These are phyloP conservation scores for Ischnura elegans DNA, from an alignment of 2,888 invertebrate genomes.

Conservation along the genomic window DNA sequence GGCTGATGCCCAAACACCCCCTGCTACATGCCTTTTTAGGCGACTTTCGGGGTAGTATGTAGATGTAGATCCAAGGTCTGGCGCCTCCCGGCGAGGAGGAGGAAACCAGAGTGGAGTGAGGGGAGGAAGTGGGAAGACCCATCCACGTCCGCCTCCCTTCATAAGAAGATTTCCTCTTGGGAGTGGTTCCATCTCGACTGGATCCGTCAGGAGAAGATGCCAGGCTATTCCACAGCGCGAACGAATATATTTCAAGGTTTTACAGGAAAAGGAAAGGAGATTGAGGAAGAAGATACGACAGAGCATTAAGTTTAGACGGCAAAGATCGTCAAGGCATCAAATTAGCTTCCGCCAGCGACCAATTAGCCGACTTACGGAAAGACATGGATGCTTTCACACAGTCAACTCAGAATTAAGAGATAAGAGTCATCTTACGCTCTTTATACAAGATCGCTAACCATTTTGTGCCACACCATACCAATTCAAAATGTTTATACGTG, in stretches of 20 bases:
- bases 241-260: neutral
- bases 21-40: too few species aligned
- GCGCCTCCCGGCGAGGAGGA: neutral
- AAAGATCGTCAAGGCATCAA: neutral
- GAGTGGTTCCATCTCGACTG: constrained; percentile 8
- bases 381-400: neutral
- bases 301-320: neutral
- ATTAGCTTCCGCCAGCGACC: neutral
- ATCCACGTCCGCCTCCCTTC: neutral
- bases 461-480: neutral
- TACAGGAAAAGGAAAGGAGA: neutral
- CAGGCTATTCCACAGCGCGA: neutral
- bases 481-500: neutral
- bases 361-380: neutral
- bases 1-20: too few species aligned
- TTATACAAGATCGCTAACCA: neutral
- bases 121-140: neutral
- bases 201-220: neutral
- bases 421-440: neutral
- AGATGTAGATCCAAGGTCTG: constrained; percentile 43
- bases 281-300: neutral
- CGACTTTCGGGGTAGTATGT: too few species aligned
- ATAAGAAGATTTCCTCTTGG: neutral
- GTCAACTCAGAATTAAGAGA: neutral
- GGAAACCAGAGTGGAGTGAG: neutral